These are phyloP conservation scores for Pelvicachromis taeniatus DNA, from an alignment of 2,113 vertebrate genomes.

Conservation along the genomic window DNA sequence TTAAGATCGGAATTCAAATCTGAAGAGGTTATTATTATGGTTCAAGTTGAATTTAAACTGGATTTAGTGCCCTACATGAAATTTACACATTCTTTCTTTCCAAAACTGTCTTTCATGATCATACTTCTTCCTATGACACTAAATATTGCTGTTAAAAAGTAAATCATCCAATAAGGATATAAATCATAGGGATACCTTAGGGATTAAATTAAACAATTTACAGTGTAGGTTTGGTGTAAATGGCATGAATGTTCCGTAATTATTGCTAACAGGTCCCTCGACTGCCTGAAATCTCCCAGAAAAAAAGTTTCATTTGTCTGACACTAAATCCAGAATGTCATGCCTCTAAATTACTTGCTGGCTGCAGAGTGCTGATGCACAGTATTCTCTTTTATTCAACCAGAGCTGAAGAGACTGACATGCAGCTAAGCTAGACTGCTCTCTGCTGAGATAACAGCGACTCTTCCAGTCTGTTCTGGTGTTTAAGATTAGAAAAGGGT, in stretches of 20 bases:
- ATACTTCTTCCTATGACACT: background rate
- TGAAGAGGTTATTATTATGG: background rate
- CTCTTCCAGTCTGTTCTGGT: constrained; percentile 15
- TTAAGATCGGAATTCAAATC: background rate
- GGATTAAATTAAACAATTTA: constrained; percentile 23
- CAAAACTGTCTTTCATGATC: background rate
- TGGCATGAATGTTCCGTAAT: constrained; percentile 1
- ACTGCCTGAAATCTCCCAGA: background rate
- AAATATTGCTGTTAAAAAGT: background rate
- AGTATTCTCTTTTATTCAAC: constrained; percentile 44
- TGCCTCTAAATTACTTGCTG: constrained; percentile 44
- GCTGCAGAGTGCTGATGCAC: constrained; percentile 55
- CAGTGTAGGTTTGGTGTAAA: background rate
- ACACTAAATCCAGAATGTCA: constrained; percentile 55
- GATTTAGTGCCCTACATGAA: background rate
- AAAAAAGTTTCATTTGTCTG: constrained; percentile 14
- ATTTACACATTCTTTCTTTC: background rate
- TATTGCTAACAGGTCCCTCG: constrained; percentile 5
- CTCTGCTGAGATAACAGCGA: constrained; percentile 33
- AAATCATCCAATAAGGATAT: background rate
- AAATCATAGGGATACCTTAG: background rate
- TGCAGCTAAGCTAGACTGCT: constrained; percentile 42
- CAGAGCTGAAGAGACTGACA: constrained; percentile 40
- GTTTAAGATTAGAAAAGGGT: constrained; percentile 27
- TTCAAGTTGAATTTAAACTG: background rate